These are phyloP conservation scores for Battus philenor DNA, from an alignment of 1,140 invertebrate species.

Conservation along the genomic window DNA sequence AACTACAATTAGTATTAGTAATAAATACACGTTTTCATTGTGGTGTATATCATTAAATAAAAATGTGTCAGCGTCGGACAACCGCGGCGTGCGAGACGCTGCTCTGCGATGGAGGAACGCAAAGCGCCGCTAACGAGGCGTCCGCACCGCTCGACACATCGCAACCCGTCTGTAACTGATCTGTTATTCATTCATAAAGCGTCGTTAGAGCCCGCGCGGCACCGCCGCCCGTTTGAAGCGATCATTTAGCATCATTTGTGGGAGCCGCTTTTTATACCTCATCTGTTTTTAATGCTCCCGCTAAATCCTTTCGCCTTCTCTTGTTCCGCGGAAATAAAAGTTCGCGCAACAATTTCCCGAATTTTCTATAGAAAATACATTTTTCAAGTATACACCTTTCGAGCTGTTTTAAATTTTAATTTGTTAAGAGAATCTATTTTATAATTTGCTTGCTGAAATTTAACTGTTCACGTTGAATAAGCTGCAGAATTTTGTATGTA, in stretches of 20 bases:
- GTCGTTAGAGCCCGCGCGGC: constrained; percentile 24
- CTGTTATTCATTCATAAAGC: constrained; percentile 40
- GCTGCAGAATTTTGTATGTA: no score
- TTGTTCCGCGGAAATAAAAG: constrained; percentile 58
- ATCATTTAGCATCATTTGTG: constrained; percentile 70
- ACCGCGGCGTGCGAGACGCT: constrained; percentile 20
- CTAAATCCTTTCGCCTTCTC: constrained; percentile 60
- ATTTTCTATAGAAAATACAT: constrained; percentile 25
- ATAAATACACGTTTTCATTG: no score
- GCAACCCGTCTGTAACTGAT: constrained; percentile 38
- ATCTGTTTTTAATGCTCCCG: constrained; percentile 63
- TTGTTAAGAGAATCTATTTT: no score
- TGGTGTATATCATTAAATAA: no score
- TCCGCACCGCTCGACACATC: constrained; percentile 32
- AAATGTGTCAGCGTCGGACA: no score
- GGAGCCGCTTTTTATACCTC: constrained; percentile 62
- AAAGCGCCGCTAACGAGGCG: constrained; percentile 32
- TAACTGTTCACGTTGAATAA: no score
- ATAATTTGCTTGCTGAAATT: no score
- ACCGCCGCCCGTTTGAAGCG: constrained; percentile 39
- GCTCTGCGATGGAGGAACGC: constrained; percentile 19
- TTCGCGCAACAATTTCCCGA: constrained; percentile 35
- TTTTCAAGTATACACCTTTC: background rate
- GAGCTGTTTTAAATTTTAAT: no score
- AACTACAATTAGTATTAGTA: no score